Evolutionary conservation across 1,140 invertebrate species (phyloP).

Genomic region (Ooceraea biroi): DNA sequence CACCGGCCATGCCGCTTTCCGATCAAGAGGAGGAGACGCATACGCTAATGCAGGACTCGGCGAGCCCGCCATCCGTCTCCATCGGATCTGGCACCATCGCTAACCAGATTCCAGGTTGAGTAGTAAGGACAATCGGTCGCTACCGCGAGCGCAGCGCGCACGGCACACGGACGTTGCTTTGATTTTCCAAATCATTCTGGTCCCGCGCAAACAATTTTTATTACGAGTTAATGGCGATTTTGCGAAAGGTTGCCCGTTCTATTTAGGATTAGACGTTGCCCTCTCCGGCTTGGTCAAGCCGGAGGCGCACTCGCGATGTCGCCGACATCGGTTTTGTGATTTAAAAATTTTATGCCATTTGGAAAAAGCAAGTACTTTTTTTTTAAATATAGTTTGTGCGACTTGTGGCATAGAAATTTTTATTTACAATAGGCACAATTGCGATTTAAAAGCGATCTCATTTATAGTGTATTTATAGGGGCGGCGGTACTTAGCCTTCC

Average conservation of each 20-base stretch:
- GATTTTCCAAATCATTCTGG: constrained; percentile 53
- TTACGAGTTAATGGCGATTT: constrained; percentile 19
- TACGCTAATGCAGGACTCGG: constrained; percentile 83
- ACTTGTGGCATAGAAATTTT: constrained; percentile 31
- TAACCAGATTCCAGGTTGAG: constrained; percentile 83
- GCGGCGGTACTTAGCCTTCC: constrained; percentile 27
- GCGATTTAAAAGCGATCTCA: constrained; percentile 55
- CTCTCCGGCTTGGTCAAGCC: constrained; percentile 5
- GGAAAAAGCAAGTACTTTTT: background rate
- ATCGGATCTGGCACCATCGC: constrained; percentile 76
- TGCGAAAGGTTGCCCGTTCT: constrained; percentile 21
- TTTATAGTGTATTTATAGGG: constrained; percentile 44
- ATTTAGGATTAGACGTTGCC: background rate
- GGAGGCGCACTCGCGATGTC: background rate
- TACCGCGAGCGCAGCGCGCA: constrained; percentile 14
- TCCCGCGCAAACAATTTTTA: constrained; percentile 20
- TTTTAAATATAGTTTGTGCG: constrained; percentile 15
- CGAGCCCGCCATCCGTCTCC: constrained; percentile 71
- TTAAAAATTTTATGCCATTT: constrained; percentile 25
- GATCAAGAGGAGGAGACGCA: constrained; percentile 85
- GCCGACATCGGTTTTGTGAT: constrained; percentile 31
- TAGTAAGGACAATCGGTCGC: constrained; percentile 51
- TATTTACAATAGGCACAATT: constrained; percentile 60
- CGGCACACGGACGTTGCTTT: constrained; percentile 47
- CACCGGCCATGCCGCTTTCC: constrained; percentile 80